A percentile compares a stretch with the other conserved stretches of the same genome.
Conservation (phyloP, 2,797 vertebrate genomes). For the Cuculus canorus region DNA sequence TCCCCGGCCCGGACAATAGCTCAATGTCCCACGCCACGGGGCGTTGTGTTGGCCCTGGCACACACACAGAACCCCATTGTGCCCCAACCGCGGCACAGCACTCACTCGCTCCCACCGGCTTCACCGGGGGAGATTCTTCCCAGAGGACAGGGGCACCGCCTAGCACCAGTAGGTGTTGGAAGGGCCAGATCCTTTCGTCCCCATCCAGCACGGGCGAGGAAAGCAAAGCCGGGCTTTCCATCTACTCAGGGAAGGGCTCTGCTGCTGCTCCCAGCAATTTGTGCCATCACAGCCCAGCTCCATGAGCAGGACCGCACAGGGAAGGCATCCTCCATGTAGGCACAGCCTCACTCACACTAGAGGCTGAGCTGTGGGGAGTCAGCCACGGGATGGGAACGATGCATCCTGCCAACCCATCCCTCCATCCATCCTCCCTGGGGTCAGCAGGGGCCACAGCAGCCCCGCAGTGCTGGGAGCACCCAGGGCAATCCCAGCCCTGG, state of each 20-base stretch:
- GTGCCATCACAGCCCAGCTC: neutral
- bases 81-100: neutral
- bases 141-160: neutral
- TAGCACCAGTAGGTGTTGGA: neutral
- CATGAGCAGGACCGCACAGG: accelerated
- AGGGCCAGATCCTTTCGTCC: neutral
- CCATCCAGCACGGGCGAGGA: neutral
- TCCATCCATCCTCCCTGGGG: neutral
- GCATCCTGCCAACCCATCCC: accelerated
- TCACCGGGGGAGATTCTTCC: neutral
- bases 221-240: neutral
- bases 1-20: conserved; percentile 47
- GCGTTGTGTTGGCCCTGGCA: neutral
- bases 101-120: neutral
- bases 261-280: neutral
- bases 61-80: conserved; percentile 56
- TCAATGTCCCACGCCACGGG: conserved; percentile 23
- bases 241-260: accelerated
- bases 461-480: neutral
- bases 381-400: neutral
- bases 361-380: neutral
- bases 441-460: accelerated
- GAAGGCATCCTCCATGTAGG: neutral
- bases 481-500: neutral
- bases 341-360: neutral